These are phyloP conservation scores for Carlito syrichta DNA, from an alignment of 2,113 vertebrate genomes.

Conservation along the genomic window DNA sequence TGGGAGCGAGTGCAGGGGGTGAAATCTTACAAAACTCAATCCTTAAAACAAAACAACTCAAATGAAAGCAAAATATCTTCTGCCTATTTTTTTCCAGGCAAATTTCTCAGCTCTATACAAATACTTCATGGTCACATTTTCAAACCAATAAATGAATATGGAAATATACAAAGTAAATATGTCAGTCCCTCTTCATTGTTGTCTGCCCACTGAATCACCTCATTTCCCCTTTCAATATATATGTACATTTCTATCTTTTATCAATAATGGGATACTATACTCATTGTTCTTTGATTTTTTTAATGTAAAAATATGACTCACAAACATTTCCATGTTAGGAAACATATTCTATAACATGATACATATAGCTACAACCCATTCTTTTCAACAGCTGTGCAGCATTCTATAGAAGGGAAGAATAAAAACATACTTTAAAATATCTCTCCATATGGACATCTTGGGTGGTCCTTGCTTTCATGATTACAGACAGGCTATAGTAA, in stretches of 20 bases:
- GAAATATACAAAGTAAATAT: neutral
- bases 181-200: neutral
- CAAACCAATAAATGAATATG: neutral
- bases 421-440: neutral
- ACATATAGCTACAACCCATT: neutral
- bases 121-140: neutral
- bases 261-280: neutral
- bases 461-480: neutral
- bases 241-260: neutral
- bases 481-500: neutral
- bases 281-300: neutral
- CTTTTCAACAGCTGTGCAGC: neutral
- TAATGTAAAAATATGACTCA: neutral
- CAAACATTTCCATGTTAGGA: neutral
- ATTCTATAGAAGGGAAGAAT: neutral
- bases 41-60: neutral
- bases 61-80: constrained; percentile 16
- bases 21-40: constrained; percentile 61
- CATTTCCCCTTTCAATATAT: neutral
- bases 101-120: neutral
- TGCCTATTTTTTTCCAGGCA: neutral
- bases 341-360: neutral
- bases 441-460: too few relatives aligned
- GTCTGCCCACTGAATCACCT: neutral
- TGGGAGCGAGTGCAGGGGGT: constrained; percentile 43